Evolutionary conservation across 2,113 vertebrate species (phyloP).

Genomic region (Ptilonorhynchus violaceus): DNA sequence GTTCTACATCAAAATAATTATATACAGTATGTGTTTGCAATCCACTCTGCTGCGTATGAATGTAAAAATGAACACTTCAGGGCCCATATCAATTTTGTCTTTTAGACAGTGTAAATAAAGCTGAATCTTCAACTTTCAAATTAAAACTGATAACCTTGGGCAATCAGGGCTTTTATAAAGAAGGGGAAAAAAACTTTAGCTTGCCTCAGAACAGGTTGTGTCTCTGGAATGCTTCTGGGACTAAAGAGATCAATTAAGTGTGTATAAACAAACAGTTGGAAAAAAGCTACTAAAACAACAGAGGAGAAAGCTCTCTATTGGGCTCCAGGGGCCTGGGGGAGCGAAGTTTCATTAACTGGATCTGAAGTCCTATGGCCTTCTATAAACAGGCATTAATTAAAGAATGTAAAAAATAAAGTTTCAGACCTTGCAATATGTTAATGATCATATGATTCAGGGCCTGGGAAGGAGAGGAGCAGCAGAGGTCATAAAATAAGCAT

Average conservation of each 20-base stretch:
- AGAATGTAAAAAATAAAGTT: slow-evolving; percentile 94
- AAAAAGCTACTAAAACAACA: slow-evolving; percentile 90
- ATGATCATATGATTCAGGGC: slow-evolving; percentile 98
- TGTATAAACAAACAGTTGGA: slow-evolving; percentile 94
- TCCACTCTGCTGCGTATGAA: slow-evolving; percentile 69
- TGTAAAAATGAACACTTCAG: slow-evolving; percentile 79
- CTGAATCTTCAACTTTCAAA: slow-evolving; percentile 88
- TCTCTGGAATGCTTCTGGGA: slow-evolving; percentile 88
- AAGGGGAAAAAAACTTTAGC: slow-evolving; percentile 74
- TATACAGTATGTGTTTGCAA: slow-evolving; percentile 75
- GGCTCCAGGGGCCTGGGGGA: slow-evolving; percentile 89
- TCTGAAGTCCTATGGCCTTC: slow-evolving; percentile 92
- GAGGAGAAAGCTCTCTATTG: slow-evolving; percentile 90
- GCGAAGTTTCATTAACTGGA: slow-evolving; percentile 97
- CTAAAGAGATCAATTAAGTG: slow-evolving; percentile 97
- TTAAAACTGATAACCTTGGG: slow-evolving; percentile 88
- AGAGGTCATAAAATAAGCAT: slow-evolving; percentile 97
- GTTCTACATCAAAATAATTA: slow-evolving; percentile 83
- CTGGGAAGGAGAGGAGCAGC: slow-evolving; percentile 85
- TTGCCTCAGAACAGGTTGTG: slow-evolving; percentile 89
- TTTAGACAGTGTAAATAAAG: slow-evolving; percentile 84
- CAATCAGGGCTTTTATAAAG: slow-evolving; percentile 82
- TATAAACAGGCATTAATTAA: slow-evolving; percentile 99
- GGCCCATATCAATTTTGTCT: slow-evolving; percentile 81
- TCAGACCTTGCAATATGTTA: slow-evolving; percentile 99